These are phyloP conservation scores for Penaeus monodon DNA, from an alignment of 2,888 invertebrate species.

Conservation along the genomic window DNA sequence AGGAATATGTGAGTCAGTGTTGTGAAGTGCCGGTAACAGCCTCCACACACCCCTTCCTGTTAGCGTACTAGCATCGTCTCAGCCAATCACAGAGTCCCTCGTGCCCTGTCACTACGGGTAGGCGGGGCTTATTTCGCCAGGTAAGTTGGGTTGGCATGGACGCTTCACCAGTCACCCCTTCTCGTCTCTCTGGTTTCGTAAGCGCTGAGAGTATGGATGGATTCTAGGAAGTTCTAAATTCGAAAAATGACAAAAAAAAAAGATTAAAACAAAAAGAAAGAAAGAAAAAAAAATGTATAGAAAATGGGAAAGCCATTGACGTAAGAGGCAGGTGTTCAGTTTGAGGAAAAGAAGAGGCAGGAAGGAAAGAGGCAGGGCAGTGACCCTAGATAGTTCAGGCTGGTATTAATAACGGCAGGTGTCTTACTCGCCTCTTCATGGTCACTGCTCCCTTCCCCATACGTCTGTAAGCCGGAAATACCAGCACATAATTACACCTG, in stretches of 20 bases:
- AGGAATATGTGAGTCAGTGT: too few species aligned
- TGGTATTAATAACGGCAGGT: slow-evolving; percentile 54
- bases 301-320: background rate
- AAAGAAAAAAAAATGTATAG: background rate
- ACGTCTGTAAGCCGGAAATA: slow-evolving; percentile 10
- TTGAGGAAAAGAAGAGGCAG: background rate
- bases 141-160: too few species aligned
- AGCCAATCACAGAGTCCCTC: background rate
- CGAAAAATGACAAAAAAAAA: background rate
- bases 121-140: background rate
- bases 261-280: background rate
- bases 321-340: background rate
- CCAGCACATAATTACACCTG: slow-evolving; percentile 7
- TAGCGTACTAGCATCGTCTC: too few species aligned
- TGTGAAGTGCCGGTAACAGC: too few species aligned
- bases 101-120: background rate
- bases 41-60: too few species aligned
- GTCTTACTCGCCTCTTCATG: slow-evolving; percentile 18
- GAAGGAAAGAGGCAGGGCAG: slow-evolving; percentile 22
- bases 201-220: too few species aligned
- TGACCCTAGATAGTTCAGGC: slow-evolving; percentile 24
- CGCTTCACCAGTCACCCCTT: too few species aligned
- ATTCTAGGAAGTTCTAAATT: too few species aligned
- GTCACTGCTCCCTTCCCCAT: slow-evolving; percentile 12
- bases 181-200: too few species aligned